phyloP scores from a whole-genome alignment of 1,140 invertebrate genomes.

The Ceratitis capitata region DNA sequence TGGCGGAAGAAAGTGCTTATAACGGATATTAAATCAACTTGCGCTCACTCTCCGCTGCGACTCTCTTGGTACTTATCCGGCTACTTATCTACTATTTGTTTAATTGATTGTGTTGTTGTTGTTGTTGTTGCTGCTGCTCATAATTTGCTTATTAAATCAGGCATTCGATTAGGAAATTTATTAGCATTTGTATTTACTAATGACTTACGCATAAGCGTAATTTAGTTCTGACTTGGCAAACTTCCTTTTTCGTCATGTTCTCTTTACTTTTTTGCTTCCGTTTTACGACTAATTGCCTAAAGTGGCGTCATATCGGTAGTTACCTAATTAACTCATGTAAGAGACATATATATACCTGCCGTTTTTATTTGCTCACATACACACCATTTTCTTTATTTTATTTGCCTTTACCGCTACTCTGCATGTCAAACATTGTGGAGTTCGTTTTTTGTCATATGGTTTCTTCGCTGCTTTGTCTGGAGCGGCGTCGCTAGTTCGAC shows the following conservation, averaged over 20 bases:
- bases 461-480: neutral
- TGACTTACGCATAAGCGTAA: neutral
- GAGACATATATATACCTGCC: neutral
- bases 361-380: neutral
- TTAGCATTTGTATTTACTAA: neutral
- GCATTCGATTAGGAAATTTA: neutral
- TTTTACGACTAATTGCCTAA: neutral
- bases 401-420: neutral
- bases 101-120: too few species aligned
- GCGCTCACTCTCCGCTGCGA: neutral
- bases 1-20: neutral
- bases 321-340: neutral
- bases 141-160: conserved; percentile 16
- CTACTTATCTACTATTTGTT: too few species aligned
- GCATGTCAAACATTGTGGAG: neutral
- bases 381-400: neutral
- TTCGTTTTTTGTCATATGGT: too few species aligned
- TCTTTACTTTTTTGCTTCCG: too few species aligned
- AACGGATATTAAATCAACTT: conserved; percentile 31
- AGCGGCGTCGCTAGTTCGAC: neutral
- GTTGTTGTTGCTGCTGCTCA: neutral
- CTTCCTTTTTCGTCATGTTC: neutral
- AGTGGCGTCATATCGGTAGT: neutral
- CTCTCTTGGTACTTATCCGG: neutral
- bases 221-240: neutral